Evolutionary conservation across 2,113 vertebrate species (phyloP).

Genomic region (Scolopax mira): DNA sequence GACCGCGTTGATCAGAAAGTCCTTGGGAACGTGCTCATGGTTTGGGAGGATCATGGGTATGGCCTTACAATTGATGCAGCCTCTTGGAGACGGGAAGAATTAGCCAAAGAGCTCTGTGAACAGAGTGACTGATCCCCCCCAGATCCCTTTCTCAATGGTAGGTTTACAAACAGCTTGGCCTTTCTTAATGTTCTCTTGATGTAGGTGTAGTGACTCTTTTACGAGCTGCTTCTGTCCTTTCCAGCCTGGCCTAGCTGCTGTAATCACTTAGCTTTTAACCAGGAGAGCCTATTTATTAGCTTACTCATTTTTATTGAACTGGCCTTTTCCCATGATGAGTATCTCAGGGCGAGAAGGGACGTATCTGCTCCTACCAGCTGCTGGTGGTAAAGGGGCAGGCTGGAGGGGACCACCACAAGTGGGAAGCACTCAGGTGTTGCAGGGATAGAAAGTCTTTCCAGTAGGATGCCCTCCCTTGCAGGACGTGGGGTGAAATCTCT

Average conservation of each 20-base stretch:
- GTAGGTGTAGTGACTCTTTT: conserved; percentile 15
- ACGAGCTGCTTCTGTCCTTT: conserved; percentile 18
- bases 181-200: conserved; percentile 18
- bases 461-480: neutral
- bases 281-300: conserved; percentile 41
- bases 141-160: conserved; percentile 30
- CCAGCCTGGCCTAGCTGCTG: conserved; percentile 6
- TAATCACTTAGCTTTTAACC: conserved; percentile 45
- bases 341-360: neutral
- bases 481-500: neutral
- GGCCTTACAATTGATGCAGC: conserved; percentile 10
- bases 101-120: conserved; percentile 27
- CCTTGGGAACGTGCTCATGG: neutral
- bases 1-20: neutral
- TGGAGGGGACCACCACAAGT: neutral
- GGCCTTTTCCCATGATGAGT: conserved; percentile 13
- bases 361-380: conserved; percentile 6
- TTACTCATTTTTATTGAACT: conserved; percentile 47
- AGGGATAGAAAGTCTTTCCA: neutral
- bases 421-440: neutral
- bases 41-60: conserved; percentile 2
- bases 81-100: conserved; percentile 10
- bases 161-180: conserved; percentile 32
- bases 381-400: neutral
- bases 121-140: conserved; percentile 8